These are phyloP conservation scores for Apodemia zela DNA, from an alignment of 2,888 invertebrate genomes.

Conservation along the genomic window DNA sequence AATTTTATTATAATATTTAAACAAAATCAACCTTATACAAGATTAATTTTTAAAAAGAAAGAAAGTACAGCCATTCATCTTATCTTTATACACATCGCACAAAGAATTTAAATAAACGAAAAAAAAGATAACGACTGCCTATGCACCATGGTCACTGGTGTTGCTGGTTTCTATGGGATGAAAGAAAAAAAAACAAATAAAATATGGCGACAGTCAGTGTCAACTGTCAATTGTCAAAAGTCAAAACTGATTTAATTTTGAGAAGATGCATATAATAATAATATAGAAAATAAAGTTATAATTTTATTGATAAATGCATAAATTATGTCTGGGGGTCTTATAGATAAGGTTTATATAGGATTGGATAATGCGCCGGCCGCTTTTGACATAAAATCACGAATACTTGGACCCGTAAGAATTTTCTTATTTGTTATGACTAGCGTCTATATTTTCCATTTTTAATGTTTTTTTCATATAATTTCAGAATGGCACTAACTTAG, in stretches of 20 bases:
- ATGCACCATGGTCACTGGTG: too few species aligned
- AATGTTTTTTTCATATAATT: conserved; percentile 30
- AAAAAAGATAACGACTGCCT: too few species aligned
- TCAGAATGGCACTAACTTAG: conserved; percentile 85
- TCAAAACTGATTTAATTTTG: conserved; percentile 23
- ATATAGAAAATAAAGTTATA: conserved; percentile 40
- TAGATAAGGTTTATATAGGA: conserved; percentile 88
- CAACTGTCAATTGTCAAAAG: too few species aligned
- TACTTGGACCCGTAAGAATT: conserved; percentile 81
- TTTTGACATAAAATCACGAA: conserved; percentile 87
- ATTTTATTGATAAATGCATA: conserved; percentile 31
- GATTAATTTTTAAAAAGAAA: too few species aligned
- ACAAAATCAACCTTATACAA: too few species aligned
- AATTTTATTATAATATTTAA: too few species aligned
- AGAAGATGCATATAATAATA: conserved; percentile 54
- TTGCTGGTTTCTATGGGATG: too few species aligned
- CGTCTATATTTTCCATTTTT: conserved; percentile 3
- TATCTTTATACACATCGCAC: too few species aligned
- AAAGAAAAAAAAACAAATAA: too few species aligned
- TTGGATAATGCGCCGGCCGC: conserved; percentile 87
- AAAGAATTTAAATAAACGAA: too few species aligned
- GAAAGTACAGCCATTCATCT: too few species aligned
- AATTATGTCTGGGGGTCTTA: conserved; percentile 70
- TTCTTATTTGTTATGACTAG: conserved; percentile 26
- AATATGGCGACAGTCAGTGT: too few species aligned